Evolutionary conservation across 2,113 vertebrate genomes (phyloP).

Genomic region (Psittacara wagleri): DNA sequence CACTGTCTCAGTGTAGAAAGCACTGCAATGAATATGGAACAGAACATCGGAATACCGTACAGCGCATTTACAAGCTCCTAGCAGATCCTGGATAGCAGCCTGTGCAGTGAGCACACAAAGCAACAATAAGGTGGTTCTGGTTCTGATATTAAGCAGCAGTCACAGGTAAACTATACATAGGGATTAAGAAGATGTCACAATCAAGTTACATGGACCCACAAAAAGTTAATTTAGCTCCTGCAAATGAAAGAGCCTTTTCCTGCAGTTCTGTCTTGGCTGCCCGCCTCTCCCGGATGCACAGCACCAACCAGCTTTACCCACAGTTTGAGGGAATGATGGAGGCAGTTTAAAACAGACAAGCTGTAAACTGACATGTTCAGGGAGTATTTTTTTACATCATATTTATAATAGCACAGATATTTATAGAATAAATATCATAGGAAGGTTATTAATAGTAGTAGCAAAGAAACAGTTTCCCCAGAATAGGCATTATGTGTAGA

Average conservation of each 20-base stretch:
- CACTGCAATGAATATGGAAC: not conserved
- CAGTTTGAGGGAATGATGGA: not conserved
- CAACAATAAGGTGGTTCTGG: not conserved
- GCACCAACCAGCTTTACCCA: not conserved
- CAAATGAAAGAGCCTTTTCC: not conserved
- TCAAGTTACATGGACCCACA: not conserved
- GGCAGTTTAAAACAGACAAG: not conserved
- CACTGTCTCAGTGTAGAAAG: not conserved
- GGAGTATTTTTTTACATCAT: not conserved
- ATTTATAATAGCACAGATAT: not conserved
- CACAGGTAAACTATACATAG: not conserved
- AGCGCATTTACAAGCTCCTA: not conserved
- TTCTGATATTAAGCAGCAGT: not conserved
- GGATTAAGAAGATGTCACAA: not conserved
- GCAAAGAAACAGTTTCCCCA: not conserved
- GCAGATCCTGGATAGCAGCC: not conserved
- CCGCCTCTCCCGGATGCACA: not conserved
- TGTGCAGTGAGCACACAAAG: not conserved
- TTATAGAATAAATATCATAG: not conserved
- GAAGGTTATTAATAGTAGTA: slow-evolving; percentile 13
- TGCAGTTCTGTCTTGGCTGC: not conserved
- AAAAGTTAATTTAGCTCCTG: not conserved
- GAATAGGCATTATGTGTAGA: not conserved
- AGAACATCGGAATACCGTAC: rapidly evolving
- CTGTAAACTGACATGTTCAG: not conserved